Conservation (phyloP, 37 sponge, comb jelly and placozoan species). For the Ianthella basta region DNA sequence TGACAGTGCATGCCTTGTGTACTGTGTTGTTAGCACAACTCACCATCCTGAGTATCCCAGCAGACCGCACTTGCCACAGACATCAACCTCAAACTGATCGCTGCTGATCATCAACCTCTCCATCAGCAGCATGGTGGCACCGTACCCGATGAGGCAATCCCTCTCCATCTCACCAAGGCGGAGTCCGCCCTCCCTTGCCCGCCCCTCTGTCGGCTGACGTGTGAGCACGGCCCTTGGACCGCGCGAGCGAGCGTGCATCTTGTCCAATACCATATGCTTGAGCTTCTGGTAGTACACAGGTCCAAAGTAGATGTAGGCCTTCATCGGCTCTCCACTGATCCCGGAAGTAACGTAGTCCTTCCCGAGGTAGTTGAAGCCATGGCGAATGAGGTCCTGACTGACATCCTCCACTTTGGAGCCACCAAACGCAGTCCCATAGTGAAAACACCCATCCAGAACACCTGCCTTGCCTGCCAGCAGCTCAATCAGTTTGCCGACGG, state of each 20-base stretch:
- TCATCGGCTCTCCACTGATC: slow-evolving; percentile 93
- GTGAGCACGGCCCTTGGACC: slow-evolving; percentile 97
- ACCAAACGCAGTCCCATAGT: slow-evolving; percentile 96
- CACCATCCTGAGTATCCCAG: slow-evolving; percentile 95
- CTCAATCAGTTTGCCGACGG: slow-evolving; percentile 98
- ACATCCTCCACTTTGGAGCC: slow-evolving; percentile 85
- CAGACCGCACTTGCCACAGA: slow-evolving; percentile 94
- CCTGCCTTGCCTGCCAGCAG: slow-evolving; percentile 94
- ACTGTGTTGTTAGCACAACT: neutral
- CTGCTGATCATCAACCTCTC: slow-evolving; percentile 98
- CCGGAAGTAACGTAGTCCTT: slow-evolving; percentile 98
- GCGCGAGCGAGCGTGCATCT: slow-evolving; percentile 97
- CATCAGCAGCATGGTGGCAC: slow-evolving; percentile 95
- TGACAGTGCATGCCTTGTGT: too few relatives aligned
- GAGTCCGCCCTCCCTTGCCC: slow-evolving; percentile 95
- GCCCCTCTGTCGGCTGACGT: slow-evolving; percentile 98
- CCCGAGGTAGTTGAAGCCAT: slow-evolving; percentile 96
- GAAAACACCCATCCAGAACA: slow-evolving; percentile 90
- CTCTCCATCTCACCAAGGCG: slow-evolving; percentile 99
- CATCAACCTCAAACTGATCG: slow-evolving; percentile 95
- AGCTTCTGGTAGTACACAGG: slow-evolving; percentile 99
- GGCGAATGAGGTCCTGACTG: slow-evolving; percentile 74
- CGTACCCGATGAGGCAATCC: slow-evolving; percentile 98
- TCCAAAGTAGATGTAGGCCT: slow-evolving; percentile 95
- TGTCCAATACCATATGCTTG: slow-evolving; percentile 99